Conservation (phyloP, 2,797 vertebrate species). For the Acanthurus leucopareius region DNA sequence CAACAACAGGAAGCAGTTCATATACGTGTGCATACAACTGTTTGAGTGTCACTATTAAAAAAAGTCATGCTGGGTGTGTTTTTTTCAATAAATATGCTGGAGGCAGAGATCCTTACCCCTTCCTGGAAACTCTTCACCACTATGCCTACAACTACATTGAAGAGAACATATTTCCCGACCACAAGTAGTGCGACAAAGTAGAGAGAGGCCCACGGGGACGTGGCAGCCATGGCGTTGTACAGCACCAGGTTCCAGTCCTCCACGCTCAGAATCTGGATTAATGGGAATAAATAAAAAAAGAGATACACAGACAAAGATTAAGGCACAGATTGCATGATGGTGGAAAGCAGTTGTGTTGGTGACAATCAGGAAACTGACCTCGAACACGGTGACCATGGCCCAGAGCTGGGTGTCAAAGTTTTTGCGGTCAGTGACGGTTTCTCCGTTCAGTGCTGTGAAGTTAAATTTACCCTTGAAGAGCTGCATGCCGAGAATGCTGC, state of each 20-base stretch:
- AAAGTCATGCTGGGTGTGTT: too few relatives aligned
- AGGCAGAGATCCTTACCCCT: constrained; percentile 75
- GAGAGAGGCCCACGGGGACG: constrained; percentile 89
- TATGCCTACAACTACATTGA: constrained; percentile 94
- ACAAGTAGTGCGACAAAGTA: constrained; percentile 93
- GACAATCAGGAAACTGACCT: constrained; percentile 78
- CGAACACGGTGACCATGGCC: constrained; percentile 94
- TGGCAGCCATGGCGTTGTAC: constrained; percentile 92
- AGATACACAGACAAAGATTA: not conserved
- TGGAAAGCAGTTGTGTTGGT: not conserved
- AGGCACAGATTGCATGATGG: not conserved
- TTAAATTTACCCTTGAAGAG: constrained; percentile 92
- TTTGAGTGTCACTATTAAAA: too few relatives aligned
- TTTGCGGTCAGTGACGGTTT: constrained; percentile 88
- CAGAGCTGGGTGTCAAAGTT: constrained; percentile 92
- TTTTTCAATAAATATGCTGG: not conserved
- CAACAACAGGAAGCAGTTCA: too few relatives aligned
- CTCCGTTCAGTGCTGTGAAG: constrained; percentile 84
- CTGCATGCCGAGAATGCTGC: constrained; percentile 93
- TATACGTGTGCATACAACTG: too few relatives aligned
- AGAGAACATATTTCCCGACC: constrained; percentile 91
- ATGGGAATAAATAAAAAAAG: not conserved
- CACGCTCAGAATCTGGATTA: constrained; percentile 87
- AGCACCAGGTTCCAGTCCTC: constrained; percentile 93
- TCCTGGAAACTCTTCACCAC: constrained; percentile 90